Percentiles rank a stretch among this genome's conserved stretches.
phyloP scores from a whole-genome alignment of 2,113 vertebrate genomes.

The Theristicus caerulescens region DNA sequence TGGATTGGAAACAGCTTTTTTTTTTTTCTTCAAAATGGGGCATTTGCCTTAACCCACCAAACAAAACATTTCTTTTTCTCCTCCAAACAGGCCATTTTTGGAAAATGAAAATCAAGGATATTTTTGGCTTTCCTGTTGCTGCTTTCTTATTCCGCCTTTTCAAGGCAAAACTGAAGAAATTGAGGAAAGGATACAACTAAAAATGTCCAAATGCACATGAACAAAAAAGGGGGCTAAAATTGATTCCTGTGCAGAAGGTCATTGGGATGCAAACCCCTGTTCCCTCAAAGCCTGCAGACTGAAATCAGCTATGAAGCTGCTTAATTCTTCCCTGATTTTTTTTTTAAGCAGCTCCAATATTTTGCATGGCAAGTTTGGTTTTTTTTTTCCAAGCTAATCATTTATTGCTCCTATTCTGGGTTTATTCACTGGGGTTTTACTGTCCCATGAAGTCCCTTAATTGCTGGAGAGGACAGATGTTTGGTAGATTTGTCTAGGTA shows the following conservation, averaged over 20 bases:
- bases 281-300: background rate
- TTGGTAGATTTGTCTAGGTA: background rate
- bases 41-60: background rate
- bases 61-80: background rate
- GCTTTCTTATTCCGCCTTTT: background rate
- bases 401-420: background rate
- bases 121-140: background rate
- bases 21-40: background rate
- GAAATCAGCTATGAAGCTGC: background rate
- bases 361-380: background rate
- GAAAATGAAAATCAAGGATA: conserved; percentile 25
- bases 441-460: background rate
- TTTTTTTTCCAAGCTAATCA: background rate
- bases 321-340: background rate
- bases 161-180: background rate
- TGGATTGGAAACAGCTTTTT: background rate
- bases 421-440: background rate
- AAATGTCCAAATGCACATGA: background rate
- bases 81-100: conserved; percentile 9
- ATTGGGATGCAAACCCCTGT: background rate
- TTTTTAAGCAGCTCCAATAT: background rate
- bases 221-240: background rate
- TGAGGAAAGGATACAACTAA: background rate
- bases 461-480: background rate
- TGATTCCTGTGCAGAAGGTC: background rate